A percentile compares a stretch with the other conserved stretches of the same genome.
phyloP scores from a whole-genome alignment of 1,140 invertebrate genomes.

The Globodera ellingtonae region DNA sequence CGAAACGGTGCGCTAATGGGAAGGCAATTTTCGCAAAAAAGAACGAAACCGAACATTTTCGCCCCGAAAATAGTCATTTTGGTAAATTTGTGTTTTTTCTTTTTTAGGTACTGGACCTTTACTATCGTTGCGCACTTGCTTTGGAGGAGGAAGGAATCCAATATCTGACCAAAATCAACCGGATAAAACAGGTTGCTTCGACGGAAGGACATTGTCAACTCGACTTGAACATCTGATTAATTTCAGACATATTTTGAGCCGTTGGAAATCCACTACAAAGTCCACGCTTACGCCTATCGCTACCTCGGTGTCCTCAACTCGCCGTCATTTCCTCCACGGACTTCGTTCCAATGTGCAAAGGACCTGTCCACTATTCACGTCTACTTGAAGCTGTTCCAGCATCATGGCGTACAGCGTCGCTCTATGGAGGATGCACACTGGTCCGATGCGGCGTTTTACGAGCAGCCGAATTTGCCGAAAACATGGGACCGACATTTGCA shows the following conservation, averaged over 20 bases:
- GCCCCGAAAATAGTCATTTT: not conserved
- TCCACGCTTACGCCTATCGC: constrained; percentile 35
- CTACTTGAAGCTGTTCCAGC: constrained; percentile 19
- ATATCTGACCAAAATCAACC: constrained; percentile 42
- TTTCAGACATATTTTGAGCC: constrained; percentile 35
- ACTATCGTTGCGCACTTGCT: constrained; percentile 35
- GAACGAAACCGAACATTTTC: not conserved
- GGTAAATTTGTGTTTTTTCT: not conserved
- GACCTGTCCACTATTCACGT: constrained; percentile 19
- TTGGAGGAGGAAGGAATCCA: constrained; percentile 46
- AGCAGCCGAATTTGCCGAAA: not conserved
- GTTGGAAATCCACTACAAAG: constrained; percentile 50
- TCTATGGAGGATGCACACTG: not conserved
- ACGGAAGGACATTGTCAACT: not conserved
- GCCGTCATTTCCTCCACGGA: not conserved
- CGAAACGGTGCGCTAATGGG: constrained; percentile 31
- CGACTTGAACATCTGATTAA: not conserved
- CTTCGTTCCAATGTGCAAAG: not conserved
- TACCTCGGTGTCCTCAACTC: not conserved
- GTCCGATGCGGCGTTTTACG: not conserved
- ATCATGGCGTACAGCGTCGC: constrained; percentile 26
- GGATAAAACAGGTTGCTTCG: constrained; percentile 43
- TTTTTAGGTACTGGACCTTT: constrained; percentile 31
- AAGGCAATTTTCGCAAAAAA: not conserved
- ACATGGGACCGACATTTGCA: not conserved